Conservation (phyloP, 2,797 vertebrate species). For the Threskiornis aethiopicus region DNA sequence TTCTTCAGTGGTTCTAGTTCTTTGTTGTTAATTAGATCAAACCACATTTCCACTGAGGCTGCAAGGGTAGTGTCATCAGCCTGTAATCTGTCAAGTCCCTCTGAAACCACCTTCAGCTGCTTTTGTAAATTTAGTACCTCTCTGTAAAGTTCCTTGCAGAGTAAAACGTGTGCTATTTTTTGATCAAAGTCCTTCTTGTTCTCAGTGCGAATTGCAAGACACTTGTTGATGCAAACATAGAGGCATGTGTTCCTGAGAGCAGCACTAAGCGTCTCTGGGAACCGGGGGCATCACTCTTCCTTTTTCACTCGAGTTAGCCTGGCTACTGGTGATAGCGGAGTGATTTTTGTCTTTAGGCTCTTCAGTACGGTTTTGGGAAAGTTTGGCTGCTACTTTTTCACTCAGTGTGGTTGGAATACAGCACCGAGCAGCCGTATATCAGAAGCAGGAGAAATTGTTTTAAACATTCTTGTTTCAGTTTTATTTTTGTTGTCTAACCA, state of each 20-base stretch:
- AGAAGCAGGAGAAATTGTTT: not conserved
- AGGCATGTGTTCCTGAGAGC: not conserved
- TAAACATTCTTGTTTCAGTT: not conserved
- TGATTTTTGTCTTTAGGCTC: not conserved
- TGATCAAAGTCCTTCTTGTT: constrained; percentile 57
- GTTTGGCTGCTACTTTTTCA: not conserved
- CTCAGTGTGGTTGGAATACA: not conserved
- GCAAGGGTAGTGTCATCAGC: constrained; percentile 50
- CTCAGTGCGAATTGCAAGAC: constrained; percentile 33
- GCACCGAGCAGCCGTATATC: not conserved
- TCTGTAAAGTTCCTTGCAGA: constrained; percentile 57
- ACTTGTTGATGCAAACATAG: constrained; percentile 16
- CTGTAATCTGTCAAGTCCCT: constrained; percentile 62
- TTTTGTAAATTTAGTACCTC: constrained; percentile 58
- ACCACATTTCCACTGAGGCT: constrained; percentile 51
- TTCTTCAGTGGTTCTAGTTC: constrained; percentile 54
- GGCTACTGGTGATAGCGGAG: not conserved
- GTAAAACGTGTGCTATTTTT: constrained; percentile 47
- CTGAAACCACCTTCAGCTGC: constrained; percentile 56
- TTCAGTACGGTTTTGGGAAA: not conserved
- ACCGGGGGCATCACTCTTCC: not conserved
- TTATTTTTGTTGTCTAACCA: not conserved
- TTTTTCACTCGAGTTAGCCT: not conserved
- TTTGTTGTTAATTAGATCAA: constrained; percentile 70
- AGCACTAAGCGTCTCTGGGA: not conserved